Percentiles rank a stretch among this genome's conserved stretches.
These are phyloP conservation scores for Palythoa grandiflora DNA, from an alignment of 92 coral and sea anemone genomes.

Conservation along the genomic window DNA sequence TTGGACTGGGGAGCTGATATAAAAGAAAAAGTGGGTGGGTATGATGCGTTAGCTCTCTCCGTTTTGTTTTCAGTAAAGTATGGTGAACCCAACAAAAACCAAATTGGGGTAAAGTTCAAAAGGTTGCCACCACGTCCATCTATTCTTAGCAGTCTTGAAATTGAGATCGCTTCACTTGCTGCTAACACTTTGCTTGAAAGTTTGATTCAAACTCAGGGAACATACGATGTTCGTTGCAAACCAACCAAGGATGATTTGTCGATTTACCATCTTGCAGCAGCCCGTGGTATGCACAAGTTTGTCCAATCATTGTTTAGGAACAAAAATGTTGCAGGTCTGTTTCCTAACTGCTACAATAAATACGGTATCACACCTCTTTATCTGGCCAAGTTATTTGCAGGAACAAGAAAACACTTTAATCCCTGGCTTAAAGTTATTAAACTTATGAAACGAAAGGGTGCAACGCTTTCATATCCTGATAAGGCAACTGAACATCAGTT, in stretches of 20 bases:
- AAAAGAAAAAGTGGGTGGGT: conserved; percentile 10
- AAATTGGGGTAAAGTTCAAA: not conserved
- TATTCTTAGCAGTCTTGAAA: conserved; percentile 42
- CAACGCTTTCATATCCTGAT: conserved; percentile 43
- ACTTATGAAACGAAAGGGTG: conserved; percentile 25
- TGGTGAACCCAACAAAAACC: not conserved
- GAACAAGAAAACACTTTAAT: not conserved
- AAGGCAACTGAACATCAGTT: conserved; percentile 50
- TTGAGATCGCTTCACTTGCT: conserved; percentile 47
- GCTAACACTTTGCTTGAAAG: conserved; percentile 24
- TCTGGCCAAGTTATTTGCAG: conserved; percentile 63
- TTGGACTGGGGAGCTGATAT: conserved; percentile 46
- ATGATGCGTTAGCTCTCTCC: conserved; percentile 36
- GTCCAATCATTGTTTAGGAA: conserved; percentile 45
- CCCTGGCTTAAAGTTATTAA: conserved; percentile 62
- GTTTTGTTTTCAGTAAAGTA: conserved; percentile 39
- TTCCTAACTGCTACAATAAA: conserved; percentile 63
- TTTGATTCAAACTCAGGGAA: not conserved
- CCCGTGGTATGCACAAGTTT: conserved; percentile 65
- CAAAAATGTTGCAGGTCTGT: conserved; percentile 27
- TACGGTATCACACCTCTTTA: conserved; percentile 75
- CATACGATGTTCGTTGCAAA: conserved; percentile 17
- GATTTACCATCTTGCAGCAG: conserved; percentile 77
- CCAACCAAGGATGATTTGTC: conserved; percentile 47
- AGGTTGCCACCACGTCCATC: not conserved